Evolutionary conservation across 1,140 invertebrate genomes (phyloP), one percentile per base, ranked within the genome.

Genomic region (Drosophila chauvacae): DNA sequence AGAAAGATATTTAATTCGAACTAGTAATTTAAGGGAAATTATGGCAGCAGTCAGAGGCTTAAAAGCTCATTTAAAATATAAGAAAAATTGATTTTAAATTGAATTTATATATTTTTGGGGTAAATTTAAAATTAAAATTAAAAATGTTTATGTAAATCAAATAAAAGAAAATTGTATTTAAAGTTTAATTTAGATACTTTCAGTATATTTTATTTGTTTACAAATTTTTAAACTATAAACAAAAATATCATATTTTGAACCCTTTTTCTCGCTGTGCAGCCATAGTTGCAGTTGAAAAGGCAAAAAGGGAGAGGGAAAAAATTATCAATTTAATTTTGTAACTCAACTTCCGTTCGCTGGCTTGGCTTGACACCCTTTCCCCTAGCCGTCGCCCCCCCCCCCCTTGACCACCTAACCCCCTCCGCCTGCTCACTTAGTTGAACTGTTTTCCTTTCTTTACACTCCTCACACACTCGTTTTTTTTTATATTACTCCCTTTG

Each of bases 241-340:
- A 28, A 28, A 0, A 42, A 30, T 13, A 13, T 18, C 3, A 39
- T 3, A n/a, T 56, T n/a, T 4, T n/a, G 9, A 23, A 37, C 18
- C 4, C 0, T 41, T 11, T 57, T 33, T 42, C 41, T 63, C 13
- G 0, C 18, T 11, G 42, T 39, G 37, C 35, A 66, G 18, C 42
- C 50, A 44, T 4, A 26, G 18, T 33, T 42, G 66, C 51, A 59
- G 53, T 68, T 68, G 39, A 55, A 33, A 30, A 33, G 37, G 62
- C 62, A 41, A 45, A 64, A 69, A 68, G 50, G 62, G 23, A 20
- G 33, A 23, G 33, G 23, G 23, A 26, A 81, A 81, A 90, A 85
- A 81, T 90, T 88, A 90, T 90, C 85, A 90, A 90, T 90, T 90
- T 90, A 90, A 90, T 90, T 90, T 90, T 90, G 85, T 90, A 90